Percentiles rank a stretch among this genome's conserved stretches.
phyloP scores from a whole-genome alignment of 2,888 invertebrate genomes.

The Stenoptilia bipunctidactyla region DNA sequence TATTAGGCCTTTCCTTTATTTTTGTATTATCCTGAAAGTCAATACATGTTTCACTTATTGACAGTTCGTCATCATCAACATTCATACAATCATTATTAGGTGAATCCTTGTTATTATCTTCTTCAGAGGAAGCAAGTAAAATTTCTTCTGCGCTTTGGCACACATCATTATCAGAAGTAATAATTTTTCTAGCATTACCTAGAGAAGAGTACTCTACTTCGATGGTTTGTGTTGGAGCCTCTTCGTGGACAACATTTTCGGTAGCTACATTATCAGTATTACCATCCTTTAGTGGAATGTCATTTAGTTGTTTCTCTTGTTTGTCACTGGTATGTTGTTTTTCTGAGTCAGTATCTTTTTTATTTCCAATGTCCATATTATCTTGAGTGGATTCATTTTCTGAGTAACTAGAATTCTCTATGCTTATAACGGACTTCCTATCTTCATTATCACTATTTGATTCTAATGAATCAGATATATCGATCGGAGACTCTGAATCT shows the following conservation, averaged over 20 bases:
- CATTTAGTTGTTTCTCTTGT: background rate
- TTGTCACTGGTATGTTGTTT: background rate
- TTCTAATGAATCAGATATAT: constrained; percentile 42
- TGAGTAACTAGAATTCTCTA: constrained; percentile 58
- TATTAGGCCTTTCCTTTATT: too few species aligned
- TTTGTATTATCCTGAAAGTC: too few species aligned
- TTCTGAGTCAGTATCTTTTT: background rate
- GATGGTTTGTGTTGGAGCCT: background rate
- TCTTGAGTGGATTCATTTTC: constrained; percentile 34
- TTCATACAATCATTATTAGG: constrained; percentile 20
- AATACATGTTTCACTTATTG: constrained; percentile 19
- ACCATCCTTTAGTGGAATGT: constrained; percentile 5
- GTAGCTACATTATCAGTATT: background rate
- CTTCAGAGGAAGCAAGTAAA: constrained; percentile 32
- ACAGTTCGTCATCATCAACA: constrained; percentile 29
- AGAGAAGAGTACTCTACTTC: background rate
- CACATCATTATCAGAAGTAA: too few species aligned
- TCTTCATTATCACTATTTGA: constrained; percentile 26
- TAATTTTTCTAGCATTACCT: too few species aligned
- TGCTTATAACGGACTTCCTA: constrained; percentile 38
- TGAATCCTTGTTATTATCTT: constrained; percentile 15
- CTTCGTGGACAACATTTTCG: background rate
- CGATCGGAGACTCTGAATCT: constrained; percentile 40
- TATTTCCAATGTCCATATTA: background rate
- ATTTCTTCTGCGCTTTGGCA: background rate